Percentiles rank a stretch among this genome's conserved stretches.
phyloP scores from a whole-genome alignment of 2,797 vertebrate species.

The Amblyraja radiata region DNA sequence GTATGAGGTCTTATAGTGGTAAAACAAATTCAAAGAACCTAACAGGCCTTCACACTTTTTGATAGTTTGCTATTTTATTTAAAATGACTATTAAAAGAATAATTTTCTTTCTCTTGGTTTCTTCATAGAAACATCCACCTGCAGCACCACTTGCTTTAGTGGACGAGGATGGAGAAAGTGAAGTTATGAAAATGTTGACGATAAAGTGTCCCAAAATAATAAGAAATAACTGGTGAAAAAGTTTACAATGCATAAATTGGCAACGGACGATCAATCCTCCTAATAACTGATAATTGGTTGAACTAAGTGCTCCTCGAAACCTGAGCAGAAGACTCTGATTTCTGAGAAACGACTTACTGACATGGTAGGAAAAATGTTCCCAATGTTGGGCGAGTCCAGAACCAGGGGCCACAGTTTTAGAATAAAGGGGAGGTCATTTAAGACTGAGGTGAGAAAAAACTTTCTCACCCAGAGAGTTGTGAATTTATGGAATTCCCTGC shows the following conservation, averaged over 20 bases:
- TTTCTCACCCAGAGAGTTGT: too few species aligned
- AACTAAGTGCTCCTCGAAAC: slow-evolving; percentile 83
- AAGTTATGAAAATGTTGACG: slow-evolving; percentile 30
- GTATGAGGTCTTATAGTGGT: background rate
- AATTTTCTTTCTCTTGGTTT: background rate
- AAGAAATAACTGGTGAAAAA: slow-evolving; percentile 44
- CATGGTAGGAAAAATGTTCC: background rate
- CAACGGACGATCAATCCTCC: slow-evolving; percentile 76
- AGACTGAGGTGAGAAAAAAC: too few species aligned
- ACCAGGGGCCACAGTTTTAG: too few species aligned
- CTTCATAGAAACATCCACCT: background rate
- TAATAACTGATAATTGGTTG: slow-evolving; percentile 74
- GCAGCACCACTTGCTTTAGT: background rate
- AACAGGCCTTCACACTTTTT: background rate
- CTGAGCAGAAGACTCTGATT: slow-evolving; percentile 68
- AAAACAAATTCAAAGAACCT: background rate
- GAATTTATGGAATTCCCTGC: too few species aligned
- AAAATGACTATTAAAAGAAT: background rate
- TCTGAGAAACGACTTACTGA: slow-evolving; percentile 55
- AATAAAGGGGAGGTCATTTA: too few species aligned
- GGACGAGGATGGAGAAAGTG: background rate
- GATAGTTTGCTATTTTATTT: background rate
- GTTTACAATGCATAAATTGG: slow-evolving; percentile 64
- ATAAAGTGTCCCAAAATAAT: slow-evolving; percentile 40
- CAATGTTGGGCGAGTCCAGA: too few species aligned